phyloP scores from a whole-genome alignment of 2,888 invertebrate genomes.

The Hanleya hanleyi region DNA sequence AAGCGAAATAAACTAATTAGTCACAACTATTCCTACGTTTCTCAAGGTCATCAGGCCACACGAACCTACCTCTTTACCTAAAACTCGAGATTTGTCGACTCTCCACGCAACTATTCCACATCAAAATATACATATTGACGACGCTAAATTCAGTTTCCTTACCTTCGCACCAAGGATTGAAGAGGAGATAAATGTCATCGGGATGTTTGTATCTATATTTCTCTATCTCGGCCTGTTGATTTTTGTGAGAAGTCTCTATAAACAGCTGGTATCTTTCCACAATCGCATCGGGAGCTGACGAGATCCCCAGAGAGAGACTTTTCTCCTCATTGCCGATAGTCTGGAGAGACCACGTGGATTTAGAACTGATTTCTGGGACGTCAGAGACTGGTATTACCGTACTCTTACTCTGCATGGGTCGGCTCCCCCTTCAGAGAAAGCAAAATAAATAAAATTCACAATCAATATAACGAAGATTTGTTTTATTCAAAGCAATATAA shows the following conservation, averaged over 20 bases:
- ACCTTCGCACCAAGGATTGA: conserved; percentile 94
- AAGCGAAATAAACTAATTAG: no score
- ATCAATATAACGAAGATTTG: no score
- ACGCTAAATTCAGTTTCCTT: no score
- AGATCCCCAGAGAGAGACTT: conserved; percentile 51
- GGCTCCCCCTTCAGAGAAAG: no score
- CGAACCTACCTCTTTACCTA: no score
- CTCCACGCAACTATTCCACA: no score
- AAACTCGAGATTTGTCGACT: no score
- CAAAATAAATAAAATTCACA: no score
- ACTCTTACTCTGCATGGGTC: conserved; percentile 66
- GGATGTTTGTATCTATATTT: conserved; percentile 62
- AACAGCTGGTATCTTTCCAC: conserved; percentile 64
- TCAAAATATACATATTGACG: no score
- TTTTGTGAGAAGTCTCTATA: conserved; percentile 60
- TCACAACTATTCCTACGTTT: no score
- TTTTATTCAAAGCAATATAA: no score
- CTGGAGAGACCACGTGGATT: conserved; percentile 56
- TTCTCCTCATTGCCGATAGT: conserved; percentile 51
- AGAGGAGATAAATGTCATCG: conserved; percentile 85
- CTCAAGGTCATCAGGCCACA: no score
- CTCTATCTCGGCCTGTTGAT: conserved; percentile 48
- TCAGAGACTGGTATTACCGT: conserved; percentile 59
- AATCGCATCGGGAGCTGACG: conserved; percentile 56
- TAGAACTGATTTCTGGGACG: conserved; percentile 22